Evolutionary conservation across 2,888 invertebrate species (phyloP), one percentile per base, ranked within the genome.

Genomic region (Pemphredon lugubris): DNA sequence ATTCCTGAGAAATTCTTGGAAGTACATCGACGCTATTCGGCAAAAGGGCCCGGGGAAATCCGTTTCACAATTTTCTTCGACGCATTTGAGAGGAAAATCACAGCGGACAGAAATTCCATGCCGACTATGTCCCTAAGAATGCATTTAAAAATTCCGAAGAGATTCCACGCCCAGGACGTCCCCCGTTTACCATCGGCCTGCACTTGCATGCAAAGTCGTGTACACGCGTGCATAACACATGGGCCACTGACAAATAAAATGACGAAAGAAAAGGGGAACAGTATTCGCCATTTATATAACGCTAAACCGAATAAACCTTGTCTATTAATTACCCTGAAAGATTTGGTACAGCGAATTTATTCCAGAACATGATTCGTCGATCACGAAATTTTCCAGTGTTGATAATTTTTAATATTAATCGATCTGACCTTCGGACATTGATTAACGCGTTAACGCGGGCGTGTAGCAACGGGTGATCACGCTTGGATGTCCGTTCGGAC

Each of bases 71-170:
- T 18, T 60, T 54, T 51, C 34, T 32, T 20, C 21, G 47, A 5
- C 47, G 68, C 11, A 59, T 61, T 48, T 50, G 48, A 32, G 65
- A 30, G 40, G 66, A 73, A 76, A 76, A 73, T 77, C 69, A 58
- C 47, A 65, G 66, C 32, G 57, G 50, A 48, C 63, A 59, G 42
- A 69, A 69, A 77, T 51, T 54, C 69, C 64, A 16, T 18, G 54
- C 37, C 37, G 57, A 60, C 64, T 61, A 40, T 67, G 65, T 70
- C 73, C 73, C n/a, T n/a, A 59, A 68, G 77, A 74, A 77, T 70
- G 77, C 68, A 65, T 67, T 65, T 61, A 74, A 71, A 76, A 70
- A 76, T 77, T 76, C 66, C 64, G 42, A 39, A 51, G 58, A 34
- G 58, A 70, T 70, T 32, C 67, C 67, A 5, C 6, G 21, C n/a